These are phyloP conservation scores for Falco punctatus DNA, from an alignment of 2,113 vertebrate species.

Conservation along the genomic window DNA sequence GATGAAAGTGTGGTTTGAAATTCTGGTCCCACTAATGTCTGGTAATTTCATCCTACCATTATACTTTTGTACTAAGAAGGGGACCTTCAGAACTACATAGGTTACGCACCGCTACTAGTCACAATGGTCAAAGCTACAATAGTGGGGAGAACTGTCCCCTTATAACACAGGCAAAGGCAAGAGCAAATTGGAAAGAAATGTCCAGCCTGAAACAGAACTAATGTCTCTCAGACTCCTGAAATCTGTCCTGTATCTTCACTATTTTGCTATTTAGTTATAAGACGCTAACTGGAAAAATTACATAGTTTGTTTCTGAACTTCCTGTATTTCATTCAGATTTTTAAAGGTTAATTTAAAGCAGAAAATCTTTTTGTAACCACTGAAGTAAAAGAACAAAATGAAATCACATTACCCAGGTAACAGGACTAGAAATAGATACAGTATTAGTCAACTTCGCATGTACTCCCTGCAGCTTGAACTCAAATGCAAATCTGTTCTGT, in stretches of 20 bases:
- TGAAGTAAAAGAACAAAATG: background rate
- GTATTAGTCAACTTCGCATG: constrained; percentile 16
- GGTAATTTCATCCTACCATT: background rate
- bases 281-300: background rate
- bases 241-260: background rate
- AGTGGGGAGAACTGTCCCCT: background rate
- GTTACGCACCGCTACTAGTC: background rate
- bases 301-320: background rate
- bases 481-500: constrained; percentile 50
- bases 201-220: background rate
- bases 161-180: background rate
- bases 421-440: constrained; percentile 16
- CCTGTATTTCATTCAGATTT: background rate
- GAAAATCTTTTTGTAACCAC: background rate
- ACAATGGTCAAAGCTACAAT: background rate
- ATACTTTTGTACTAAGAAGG: background rate
- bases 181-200: background rate
- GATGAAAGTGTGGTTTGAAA: background rate
- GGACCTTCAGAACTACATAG: background rate
- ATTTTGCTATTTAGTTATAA: background rate
- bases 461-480: constrained; percentile 5
- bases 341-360: background rate
- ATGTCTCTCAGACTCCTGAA: background rate
- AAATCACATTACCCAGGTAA: constrained; percentile 62
- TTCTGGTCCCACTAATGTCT: background rate